Evolutionary conservation across 2,113 vertebrate species (phyloP).

Genomic region (Seriola dumerili): DNA sequence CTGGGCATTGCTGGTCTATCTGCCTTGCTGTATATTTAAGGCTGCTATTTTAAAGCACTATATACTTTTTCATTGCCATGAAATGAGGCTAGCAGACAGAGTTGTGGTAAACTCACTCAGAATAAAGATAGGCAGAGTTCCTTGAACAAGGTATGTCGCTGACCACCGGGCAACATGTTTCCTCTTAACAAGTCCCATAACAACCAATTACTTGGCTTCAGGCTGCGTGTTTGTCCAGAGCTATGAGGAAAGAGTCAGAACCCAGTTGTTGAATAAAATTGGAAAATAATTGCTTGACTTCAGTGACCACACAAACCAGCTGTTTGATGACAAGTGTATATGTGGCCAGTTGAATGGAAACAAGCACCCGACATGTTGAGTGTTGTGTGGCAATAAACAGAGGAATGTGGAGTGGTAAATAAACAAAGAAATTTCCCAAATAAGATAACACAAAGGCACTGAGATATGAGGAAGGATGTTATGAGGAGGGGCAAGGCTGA

Average conservation of each 20-base stretch:
- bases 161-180: constrained; percentile 62
- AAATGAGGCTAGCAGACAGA: constrained; percentile 70
- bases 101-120: constrained; percentile 64
- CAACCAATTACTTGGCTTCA: constrained; percentile 52
- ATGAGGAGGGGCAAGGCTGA: constrained; percentile 15
- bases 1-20: constrained; percentile 72
- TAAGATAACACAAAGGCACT: constrained; percentile 22
- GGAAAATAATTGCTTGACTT: constrained; percentile 51
- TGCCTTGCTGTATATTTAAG: constrained; percentile 80
- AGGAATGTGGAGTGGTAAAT: constrained; percentile 66
- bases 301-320: constrained; percentile 34
- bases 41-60: constrained; percentile 79
- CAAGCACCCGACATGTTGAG: constrained; percentile 47
- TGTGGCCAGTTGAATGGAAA: constrained; percentile 39
- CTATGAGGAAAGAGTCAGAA: constrained; percentile 1
- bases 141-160: constrained; percentile 69
- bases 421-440: constrained; percentile 65
- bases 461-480: constrained; percentile 24
- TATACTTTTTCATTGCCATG: constrained; percentile 76
- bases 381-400: constrained; percentile 67
- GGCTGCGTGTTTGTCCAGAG: constrained; percentile 25
- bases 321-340: constrained; percentile 58
- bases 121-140: constrained; percentile 55
- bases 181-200: constrained; percentile 63
- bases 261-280: constrained; percentile 49